Conservation (phyloP, 2,888 invertebrate genomes). For the Melanophora roralis region DNA sequence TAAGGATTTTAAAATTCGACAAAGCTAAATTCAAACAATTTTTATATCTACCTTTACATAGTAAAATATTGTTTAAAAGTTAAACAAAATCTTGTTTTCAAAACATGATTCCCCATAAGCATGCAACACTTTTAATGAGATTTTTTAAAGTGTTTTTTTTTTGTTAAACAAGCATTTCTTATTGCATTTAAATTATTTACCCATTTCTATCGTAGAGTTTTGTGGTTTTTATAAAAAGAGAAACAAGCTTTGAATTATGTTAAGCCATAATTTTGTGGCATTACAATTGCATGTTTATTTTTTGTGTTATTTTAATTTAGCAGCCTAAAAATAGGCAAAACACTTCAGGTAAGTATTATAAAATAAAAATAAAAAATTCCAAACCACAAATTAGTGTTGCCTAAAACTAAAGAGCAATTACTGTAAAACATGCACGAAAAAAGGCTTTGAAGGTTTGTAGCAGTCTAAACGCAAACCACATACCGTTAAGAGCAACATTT, state of each 20-base stretch:
- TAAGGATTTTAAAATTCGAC: no score
- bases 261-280: not conserved
- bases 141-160: no score
- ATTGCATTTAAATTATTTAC: not conserved
- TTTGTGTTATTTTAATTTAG: constrained; percentile 2
- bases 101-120: no score
- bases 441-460: not conserved
- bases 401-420: not conserved
- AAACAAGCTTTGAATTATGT: not conserved
- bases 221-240: not conserved
- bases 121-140: no score
- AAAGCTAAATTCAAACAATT: no score
- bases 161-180: no score
- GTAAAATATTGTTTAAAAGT: no score
- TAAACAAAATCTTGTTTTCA: no score
- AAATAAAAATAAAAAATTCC: not conserved
- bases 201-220: not conserved
- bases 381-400: constrained; percentile 14
- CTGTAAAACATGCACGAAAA: not conserved
- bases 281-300: constrained; percentile 6
- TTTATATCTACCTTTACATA: no score
- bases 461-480: not conserved
- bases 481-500: not conserved
- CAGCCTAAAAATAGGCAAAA: constrained; percentile 6
- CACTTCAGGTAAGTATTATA: not conserved